phyloP scores from a whole-genome alignment of 2,888 invertebrate genomes.

The Augochlorella aurata region DNA sequence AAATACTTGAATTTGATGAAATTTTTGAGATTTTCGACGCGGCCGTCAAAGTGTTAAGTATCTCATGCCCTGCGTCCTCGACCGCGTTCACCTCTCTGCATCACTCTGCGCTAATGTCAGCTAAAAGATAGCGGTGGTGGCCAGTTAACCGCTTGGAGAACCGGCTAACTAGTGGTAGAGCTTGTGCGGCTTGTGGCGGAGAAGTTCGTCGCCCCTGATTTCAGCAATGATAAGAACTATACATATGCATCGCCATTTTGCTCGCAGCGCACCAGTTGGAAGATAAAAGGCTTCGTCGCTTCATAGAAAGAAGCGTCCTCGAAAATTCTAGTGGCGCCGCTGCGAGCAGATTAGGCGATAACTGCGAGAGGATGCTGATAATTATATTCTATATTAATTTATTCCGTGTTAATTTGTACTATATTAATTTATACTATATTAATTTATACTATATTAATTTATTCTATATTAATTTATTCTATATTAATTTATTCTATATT shows the following conservation, averaged over 20 bases:
- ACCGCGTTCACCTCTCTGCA: not conserved
- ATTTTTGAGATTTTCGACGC: no score
- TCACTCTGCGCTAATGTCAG: not conserved
- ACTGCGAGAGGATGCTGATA: not conserved
- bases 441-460: no score
- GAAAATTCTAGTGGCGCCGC: not conserved
- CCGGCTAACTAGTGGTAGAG: not conserved
- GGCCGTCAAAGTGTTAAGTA: not conserved
- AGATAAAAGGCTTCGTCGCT: not conserved
- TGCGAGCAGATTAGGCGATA: not conserved
- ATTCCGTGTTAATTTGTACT: no score
- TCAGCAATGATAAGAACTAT: slow-evolving; percentile 1
- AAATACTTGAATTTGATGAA: no score
- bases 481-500: no score
- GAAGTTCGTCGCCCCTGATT: not conserved
- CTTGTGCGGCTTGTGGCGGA: not conserved
- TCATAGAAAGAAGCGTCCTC: not conserved
- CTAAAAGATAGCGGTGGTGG: not conserved
- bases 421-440: no score
- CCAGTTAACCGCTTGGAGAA: not conserved
- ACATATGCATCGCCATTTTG: not conserved
- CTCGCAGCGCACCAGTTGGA: not conserved
- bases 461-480: no score
- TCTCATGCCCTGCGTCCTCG: not conserved
- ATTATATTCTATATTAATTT: no score